A percentile compares a stretch with the other conserved stretches of the same genome.
Evolutionary conservation across 2,797 vertebrate species (phyloP).

Genomic region (Chrysocyon brachyurus): DNA sequence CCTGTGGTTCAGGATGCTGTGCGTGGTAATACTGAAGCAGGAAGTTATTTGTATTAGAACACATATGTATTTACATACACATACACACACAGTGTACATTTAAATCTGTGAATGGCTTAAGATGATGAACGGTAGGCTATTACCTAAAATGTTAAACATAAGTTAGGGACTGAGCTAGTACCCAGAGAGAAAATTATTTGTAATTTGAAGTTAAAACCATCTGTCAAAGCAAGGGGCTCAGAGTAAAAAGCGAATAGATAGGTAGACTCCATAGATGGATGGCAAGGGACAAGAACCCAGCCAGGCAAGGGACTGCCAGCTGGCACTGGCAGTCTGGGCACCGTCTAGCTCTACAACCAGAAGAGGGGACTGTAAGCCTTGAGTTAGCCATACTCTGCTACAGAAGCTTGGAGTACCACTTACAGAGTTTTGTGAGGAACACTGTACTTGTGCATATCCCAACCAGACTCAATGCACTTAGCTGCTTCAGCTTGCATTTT

Average conservation of each 20-base stretch:
- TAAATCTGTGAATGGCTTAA: slow-evolving; percentile 56
- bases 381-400: too few relatives aligned
- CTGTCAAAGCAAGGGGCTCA: slow-evolving; percentile 59
- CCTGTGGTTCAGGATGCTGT: slow-evolving; percentile 8
- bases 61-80: not conserved
- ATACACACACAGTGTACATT: not conserved
- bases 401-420: not conserved
- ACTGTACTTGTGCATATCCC: not conserved
- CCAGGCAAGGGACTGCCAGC: not conserved
- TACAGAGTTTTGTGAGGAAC: not conserved
- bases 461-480: not conserved
- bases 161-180: slow-evolving; percentile 54
- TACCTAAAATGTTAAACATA: slow-evolving; percentile 75
- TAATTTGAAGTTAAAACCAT: slow-evolving; percentile 73
- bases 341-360: not conserved
- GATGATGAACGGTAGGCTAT: slow-evolving; percentile 18
- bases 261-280: not conserved
- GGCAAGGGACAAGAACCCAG: not conserved
- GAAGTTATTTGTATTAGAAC: slow-evolving; percentile 46
- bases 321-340: not conserved
- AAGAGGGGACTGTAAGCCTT: not conserved
- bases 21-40: slow-evolving; percentile 31
- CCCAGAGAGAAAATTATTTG: slow-evolving; percentile 72
- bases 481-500: not conserved
- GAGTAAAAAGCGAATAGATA: slow-evolving; percentile 50